Evolutionary conservation across 1,140 invertebrate genomes (phyloP), one percentile per base, ranked within the genome.

Genomic region (Oncopodura yosiiana): DNA sequence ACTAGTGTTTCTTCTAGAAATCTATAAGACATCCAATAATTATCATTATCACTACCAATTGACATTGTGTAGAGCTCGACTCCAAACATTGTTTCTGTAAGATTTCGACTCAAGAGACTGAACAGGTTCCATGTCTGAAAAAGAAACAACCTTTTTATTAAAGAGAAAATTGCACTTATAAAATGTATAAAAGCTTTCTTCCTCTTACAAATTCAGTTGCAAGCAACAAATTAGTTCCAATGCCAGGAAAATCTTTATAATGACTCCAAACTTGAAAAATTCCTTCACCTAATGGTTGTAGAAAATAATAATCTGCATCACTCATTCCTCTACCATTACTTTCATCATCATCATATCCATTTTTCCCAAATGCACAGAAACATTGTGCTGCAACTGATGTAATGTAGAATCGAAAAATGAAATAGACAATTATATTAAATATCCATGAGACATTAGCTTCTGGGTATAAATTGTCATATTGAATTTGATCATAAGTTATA

Each of bases 221-320:
- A 8, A 54, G 18, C 16, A 54, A 36, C 21, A 44, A 36, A 1
- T n/a, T 36, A n/a, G 44, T 43, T 36, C 43, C 52, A 14, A 24
- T 37, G 18, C 52, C 44, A n/a, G 52, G 52, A 18, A 46, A 48
- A 29, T 54, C 52, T 21, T 48, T 46, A 26, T 36, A 48, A 46
- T 38, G 46, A 34, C 38, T 43, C 43, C 42, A 46, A 6, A 39
- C 3, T 29, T 54, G 43, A 14, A n/a, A 38, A 21, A 26, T 19
- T 27, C 52, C 52, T 26, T 26, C 16, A 11, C 52, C 52, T 3
- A 54, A 1, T 3, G 52, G 52, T 30, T 54, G 18, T 4, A 39
- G 12, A 23, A 21, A 54, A 3, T 34, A 6, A 23, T 38, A 21
- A 6, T 54, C 52, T 9, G 18, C 46, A n/a, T 46, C 43, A 11